Percentiles rank a stretch among this genome's conserved stretches.
Evolutionary conservation across 2,888 invertebrate genomes (phyloP).

Genomic region (Dicranocentrus wangi): DNA sequence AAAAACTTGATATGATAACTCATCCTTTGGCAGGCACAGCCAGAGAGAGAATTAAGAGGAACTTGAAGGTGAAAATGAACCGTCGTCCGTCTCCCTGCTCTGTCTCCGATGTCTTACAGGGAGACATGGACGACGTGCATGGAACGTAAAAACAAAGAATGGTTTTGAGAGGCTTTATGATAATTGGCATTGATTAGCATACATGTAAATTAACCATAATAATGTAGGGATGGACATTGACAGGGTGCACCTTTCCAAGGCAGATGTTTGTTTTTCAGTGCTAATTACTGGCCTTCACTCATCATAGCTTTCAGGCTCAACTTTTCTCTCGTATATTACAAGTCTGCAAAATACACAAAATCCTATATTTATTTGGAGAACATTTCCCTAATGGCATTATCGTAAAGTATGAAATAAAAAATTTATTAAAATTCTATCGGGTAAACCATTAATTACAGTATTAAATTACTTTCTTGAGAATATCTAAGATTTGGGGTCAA

Average conservation of each 20-base stretch:
- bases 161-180: conserved; percentile 1
- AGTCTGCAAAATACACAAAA: no score
- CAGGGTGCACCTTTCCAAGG: not conserved
- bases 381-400: not conserved
- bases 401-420: not conserved
- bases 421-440: not conserved
- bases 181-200: conserved; percentile 34
- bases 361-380: not conserved
- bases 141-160: not conserved
- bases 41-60: not conserved
- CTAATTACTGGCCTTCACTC: conserved; percentile 1
- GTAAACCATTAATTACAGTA: no score
- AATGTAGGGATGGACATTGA: not conserved
- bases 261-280: conserved; percentile 26
- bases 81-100: no score
- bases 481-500: no score
- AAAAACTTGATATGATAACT: not conserved
- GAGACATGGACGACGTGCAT: no score
- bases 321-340: no score
- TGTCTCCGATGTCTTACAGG: not conserved
- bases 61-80: not conserved
- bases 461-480: no score
- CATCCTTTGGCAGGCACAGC: not conserved
- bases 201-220: conserved; percentile 16
- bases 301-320: no score